These are phyloP conservation scores for Siniperca obscura DNA, from an alignment of 2,797 vertebrate genomes.

Conservation along the genomic window DNA sequence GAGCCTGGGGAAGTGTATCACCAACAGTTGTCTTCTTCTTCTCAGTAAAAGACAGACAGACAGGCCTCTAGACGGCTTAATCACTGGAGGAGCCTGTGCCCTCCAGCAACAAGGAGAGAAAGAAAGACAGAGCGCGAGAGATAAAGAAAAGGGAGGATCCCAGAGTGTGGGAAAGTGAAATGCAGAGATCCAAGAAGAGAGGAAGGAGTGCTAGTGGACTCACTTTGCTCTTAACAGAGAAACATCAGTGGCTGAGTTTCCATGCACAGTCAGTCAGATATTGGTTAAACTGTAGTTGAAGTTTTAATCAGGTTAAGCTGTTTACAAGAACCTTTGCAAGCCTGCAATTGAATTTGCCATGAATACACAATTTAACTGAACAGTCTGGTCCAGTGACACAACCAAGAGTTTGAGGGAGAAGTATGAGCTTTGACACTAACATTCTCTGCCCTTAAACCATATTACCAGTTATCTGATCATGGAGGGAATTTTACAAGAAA, in stretches of 20 bases:
- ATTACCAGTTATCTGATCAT: neutral
- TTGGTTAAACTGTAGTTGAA: conserved; percentile 52
- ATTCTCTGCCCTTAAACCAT: conserved; percentile 10
- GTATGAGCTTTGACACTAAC: conserved; percentile 8
- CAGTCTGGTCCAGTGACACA: conserved; percentile 32
- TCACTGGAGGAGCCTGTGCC: conserved; percentile 73
- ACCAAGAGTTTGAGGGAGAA: conserved; percentile 2
- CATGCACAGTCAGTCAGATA: conserved; percentile 23
- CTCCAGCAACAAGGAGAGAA: conserved; percentile 71
- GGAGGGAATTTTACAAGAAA: neutral
- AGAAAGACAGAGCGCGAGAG: conserved; percentile 59
- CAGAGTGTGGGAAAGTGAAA: conserved; percentile 76
- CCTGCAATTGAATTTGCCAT: conserved; percentile 40
- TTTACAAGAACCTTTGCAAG: conserved; percentile 56
- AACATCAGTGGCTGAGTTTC: conserved; percentile 26
- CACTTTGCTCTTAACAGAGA: conserved; percentile 30
- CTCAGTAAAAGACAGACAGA: conserved; percentile 71
- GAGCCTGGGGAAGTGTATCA: conserved; percentile 66
- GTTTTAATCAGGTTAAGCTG: conserved; percentile 60
- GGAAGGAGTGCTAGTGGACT: conserved; percentile 32
- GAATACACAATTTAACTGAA: conserved; percentile 45
- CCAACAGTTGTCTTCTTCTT: conserved; percentile 73
- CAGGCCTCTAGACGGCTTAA: conserved; percentile 78
- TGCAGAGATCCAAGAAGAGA: conserved; percentile 38
- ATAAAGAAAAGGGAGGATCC: conserved; percentile 66